Base-by-base conservation (phyloP, 1,140 invertebrate species). In the Macrostomum lignano region DNA sequence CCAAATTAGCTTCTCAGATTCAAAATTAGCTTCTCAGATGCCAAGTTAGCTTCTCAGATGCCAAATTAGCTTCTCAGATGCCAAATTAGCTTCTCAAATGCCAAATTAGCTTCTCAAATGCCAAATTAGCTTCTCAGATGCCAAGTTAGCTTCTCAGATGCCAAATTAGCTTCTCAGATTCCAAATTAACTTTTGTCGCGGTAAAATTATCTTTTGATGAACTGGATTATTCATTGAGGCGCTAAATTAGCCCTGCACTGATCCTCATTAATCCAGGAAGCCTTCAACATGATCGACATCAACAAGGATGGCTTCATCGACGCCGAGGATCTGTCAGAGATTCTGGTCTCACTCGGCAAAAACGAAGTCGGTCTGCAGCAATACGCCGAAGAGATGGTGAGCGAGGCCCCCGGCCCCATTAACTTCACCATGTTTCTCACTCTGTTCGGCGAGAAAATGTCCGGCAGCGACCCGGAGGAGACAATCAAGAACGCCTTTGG, bases 241-340 rank as follows among this genome's bases (percentile, higher is more conserved):
- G n/a, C n/a, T n/a, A n/a, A n/a, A n/a, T n/a, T n/a, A n/a, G n/a
- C n/a, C n/a, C n/a, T n/a, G n/a, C n/a, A n/a, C n/a, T n/a, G n/a
- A n/a, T n/a, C n/a, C n/a, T n/a, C n/a, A n/a, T n/a, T n/a, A n/a
- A n/a, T 31, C 11, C 11, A 31, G 30, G 32, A 33, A 33, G 91
- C 88, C 14, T 98, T 98, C 53, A 94, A 94, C 45, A 94, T 98
- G 81, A 98, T 98, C 53, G 91, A 98, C 55, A 88, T 96, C 52
- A 93, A 96, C 59, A 68, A 84, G 40, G 88, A 98, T 62, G 91
- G 91, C 1, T 91, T 96, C 51, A 79, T 98, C 38, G 81, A 91
- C 50, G 96, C 94, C 52, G 81, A 91, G 61, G 91, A 98, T 28
- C 23, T 36, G 11, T 25, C 21, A 3, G 25, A 29, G 11, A 17